Evolutionary conservation across 2,113 vertebrate genomes (phyloP), one percentile per base, ranked within the genome.

Genomic region (Cyphomyrus discorhynchus): DNA sequence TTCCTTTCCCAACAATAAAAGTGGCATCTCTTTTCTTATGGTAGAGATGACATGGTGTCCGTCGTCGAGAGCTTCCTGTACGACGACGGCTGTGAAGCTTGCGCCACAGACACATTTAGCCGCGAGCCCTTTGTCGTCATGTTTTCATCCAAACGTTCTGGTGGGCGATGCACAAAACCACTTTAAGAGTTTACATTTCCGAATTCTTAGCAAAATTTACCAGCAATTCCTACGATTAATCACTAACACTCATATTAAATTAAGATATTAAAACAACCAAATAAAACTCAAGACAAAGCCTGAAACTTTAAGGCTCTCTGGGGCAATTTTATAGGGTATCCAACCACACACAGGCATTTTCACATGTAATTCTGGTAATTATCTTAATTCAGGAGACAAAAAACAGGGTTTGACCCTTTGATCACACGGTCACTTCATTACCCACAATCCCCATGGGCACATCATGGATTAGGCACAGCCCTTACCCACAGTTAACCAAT

Each of bases 121-220:
- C 95, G 98, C 42, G 97, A 98, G 53, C 98, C 98, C 9, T 99
- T 98, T 27, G 95, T 98, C 0, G 97, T 98, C 91, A 97, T 95
- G 94, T 97, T 99, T 92, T 96, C 95, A 3, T 95, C 95, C 0
- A 94, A 91, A 0, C 3, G 90, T 10, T 93, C 95, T 0, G 94
- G 97, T 97, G 39, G 4, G 86, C 49, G 50, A 89, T 58, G 85
- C 31, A 17, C 47, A 35, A 15, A 31, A 39, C 50, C n/a, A 19
- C 50, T 87, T 17, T 10, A 39, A 35, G 15, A 46, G 82, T 24
- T 47, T n/a, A 46, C 82, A 46, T 27, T 24, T 47, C 17, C 1
- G 39, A 24, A 19, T 84, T 47, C 42, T 47, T 47, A 84, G 62
- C n/a, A 13, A 84, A 77, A 39, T 6, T 77, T n/a, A 9, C 42